Conservation (phyloP, 2,888 invertebrate genomes). For the Ectemnius continuus region DNA sequence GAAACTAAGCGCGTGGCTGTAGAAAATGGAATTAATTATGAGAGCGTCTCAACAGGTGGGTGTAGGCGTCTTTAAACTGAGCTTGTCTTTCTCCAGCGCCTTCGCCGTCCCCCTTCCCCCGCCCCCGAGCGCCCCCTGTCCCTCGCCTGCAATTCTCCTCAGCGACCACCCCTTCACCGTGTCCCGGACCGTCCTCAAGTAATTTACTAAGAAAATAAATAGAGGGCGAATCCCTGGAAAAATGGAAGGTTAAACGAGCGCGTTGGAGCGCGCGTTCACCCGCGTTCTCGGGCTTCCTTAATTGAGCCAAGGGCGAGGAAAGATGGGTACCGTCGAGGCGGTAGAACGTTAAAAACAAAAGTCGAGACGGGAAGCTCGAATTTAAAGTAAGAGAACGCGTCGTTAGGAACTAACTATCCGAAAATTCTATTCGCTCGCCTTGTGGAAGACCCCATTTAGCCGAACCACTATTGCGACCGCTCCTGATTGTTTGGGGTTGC, state of each 20-base stretch:
- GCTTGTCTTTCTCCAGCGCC: slow-evolving; percentile 36
- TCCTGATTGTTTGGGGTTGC: no score
- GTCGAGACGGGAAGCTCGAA: slow-evolving; percentile 10
- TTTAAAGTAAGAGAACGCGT: slow-evolving; percentile 40
- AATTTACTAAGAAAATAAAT: slow-evolving; percentile 77
- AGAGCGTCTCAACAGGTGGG: slow-evolving; percentile 77
- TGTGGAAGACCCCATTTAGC: no score
- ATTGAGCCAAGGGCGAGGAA: slow-evolving; percentile 53
- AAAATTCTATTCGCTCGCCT: slow-evolving; percentile 26
- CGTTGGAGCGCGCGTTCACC: slow-evolving; percentile 60
- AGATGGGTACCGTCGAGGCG: slow-evolving; percentile 3
- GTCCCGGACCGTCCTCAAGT: slow-evolving; percentile 73
- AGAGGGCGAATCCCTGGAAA: slow-evolving; percentile 68
- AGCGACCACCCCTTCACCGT: slow-evolving; percentile 64
- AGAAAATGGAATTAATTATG: slow-evolving; percentile 77
- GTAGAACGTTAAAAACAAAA: slow-evolving; percentile 24
- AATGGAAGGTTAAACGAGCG: slow-evolving; percentile 70
- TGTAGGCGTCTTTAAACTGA: slow-evolving; percentile 74
- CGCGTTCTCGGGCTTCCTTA: slow-evolving; percentile 60
- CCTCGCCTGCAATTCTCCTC: slow-evolving; percentile 52
- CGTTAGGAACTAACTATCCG: slow-evolving; percentile 38
- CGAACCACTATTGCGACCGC: no score
- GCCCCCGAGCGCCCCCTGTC: slow-evolving; percentile 25
- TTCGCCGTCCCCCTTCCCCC: slow-evolving; percentile 11
- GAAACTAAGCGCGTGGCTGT: slow-evolving; percentile 69